phyloP scores from a whole-genome alignment of 2,797 vertebrate genomes.

The Brachymystax lenok region DNA sequence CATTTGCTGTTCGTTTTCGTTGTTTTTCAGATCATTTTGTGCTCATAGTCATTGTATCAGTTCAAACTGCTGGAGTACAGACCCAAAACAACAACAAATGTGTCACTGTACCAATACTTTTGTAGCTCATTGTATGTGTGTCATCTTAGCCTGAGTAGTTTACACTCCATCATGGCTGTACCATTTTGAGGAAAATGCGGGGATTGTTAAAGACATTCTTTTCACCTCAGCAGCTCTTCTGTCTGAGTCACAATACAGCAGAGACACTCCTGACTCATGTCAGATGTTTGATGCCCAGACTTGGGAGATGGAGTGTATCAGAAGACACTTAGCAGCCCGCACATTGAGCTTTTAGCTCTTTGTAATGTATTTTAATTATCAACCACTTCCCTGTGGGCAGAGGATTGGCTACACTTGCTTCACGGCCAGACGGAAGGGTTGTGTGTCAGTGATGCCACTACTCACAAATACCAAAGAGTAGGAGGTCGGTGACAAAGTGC shows the following conservation, averaged over 20 bases:
- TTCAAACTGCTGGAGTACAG: too few species aligned
- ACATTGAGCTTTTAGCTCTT: slow-evolving; percentile 47
- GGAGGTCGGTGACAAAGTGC: slow-evolving; percentile 26
- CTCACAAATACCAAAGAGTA: neutral
- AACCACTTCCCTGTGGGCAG: slow-evolving; percentile 17
- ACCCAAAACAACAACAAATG: too few species aligned
- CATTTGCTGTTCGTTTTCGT: too few species aligned
- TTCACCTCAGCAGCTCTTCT: neutral
- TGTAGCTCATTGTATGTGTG: too few species aligned
- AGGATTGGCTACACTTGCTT: slow-evolving; percentile 32
- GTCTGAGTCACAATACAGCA: slow-evolving; percentile 22
- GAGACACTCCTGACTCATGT: slow-evolving; percentile 58
- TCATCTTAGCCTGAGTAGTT: too few species aligned
- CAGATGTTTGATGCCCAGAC: slow-evolving; percentile 60
- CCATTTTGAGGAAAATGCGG: neutral
- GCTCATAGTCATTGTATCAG: too few species aligned
- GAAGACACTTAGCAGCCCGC: slow-evolving; percentile 56
- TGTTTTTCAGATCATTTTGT: too few species aligned
- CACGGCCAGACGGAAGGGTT: slow-evolving; percentile 22
- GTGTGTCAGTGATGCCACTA: neutral
- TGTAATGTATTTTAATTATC: slow-evolving; percentile 61
- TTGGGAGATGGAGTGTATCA: slow-evolving; percentile 21
- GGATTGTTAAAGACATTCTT: neutral
- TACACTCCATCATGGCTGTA: neutral
- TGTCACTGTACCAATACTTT: too few species aligned